Evolutionary conservation across 2,888 invertebrate species (phyloP).

Genomic region (Embidobia sp.): DNA sequence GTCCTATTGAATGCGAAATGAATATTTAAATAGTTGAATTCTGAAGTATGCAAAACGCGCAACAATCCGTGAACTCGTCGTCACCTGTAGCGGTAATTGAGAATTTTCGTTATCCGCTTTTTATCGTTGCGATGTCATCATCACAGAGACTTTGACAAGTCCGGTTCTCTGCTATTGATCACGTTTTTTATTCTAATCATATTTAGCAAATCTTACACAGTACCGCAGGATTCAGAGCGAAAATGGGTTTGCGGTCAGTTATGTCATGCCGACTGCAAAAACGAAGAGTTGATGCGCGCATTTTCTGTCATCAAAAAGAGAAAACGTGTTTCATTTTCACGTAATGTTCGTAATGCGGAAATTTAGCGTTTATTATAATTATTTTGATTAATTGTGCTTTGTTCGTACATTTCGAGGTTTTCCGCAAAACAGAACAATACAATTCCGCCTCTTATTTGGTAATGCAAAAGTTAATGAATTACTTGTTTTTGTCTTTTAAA

Average conservation of each 20-base stretch:
- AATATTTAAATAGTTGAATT: too few species aligned
- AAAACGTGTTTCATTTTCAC: slow-evolving; percentile 18
- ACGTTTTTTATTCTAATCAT: slow-evolving; percentile 35
- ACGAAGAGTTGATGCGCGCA: background rate
- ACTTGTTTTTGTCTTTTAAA: slow-evolving; percentile 14
- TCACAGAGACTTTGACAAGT: slow-evolving; percentile 3
- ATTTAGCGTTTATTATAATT: slow-evolving; percentile 35
- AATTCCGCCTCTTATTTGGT: slow-evolving; percentile 15
- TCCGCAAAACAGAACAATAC: slow-evolving; percentile 17
- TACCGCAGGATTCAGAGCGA: too few species aligned
- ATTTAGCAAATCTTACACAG: slow-evolving; percentile 15
- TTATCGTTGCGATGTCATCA: slow-evolving; percentile 20
- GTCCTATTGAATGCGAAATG: too few species aligned
- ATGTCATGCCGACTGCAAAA: background rate
- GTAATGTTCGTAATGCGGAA: slow-evolving; percentile 5
- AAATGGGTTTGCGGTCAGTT: slow-evolving; percentile 15
- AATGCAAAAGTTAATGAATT: slow-evolving; percentile 30
- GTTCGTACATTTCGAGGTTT: slow-evolving; percentile 5
- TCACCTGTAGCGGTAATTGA: slow-evolving; percentile 32
- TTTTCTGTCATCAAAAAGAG: slow-evolving; percentile 13
- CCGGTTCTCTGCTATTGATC: slow-evolving; percentile 31
- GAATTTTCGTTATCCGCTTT: slow-evolving; percentile 29
- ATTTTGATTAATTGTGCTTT: slow-evolving; percentile 26
- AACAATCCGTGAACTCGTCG: slow-evolving; percentile 14
- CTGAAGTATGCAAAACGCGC: slow-evolving; percentile 4